Conservation (phyloP, 92 coral and sea anemone genomes). For the Micromussa lordhowensis region DNA sequence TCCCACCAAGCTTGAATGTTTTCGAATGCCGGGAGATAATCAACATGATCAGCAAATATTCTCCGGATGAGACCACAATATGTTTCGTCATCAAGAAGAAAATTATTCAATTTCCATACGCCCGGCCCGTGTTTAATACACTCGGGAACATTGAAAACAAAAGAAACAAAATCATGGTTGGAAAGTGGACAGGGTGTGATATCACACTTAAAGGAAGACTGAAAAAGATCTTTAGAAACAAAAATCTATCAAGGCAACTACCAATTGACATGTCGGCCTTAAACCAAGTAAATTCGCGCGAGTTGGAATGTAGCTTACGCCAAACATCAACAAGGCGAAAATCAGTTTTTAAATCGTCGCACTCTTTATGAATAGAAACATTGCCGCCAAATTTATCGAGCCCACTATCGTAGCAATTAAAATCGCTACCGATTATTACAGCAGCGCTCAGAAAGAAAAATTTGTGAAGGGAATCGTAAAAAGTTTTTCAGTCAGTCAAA, state of each 20-base stretch:
- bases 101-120: not conserved
- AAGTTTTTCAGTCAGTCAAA: constrained; percentile 17
- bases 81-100: not conserved
- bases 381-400: not conserved
- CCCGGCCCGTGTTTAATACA: not conserved
- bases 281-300: constrained; percentile 4
- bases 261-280: not conserved
- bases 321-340: constrained; percentile 31
- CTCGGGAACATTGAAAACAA: not conserved
- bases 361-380: not conserved
- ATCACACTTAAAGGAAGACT: not conserved
- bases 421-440: not conserved
- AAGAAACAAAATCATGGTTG: constrained; percentile 13
- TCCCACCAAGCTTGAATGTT: constrained; percentile 6
- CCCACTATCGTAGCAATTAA: not conserved
- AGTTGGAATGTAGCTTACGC: not conserved
- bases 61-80: not conserved
- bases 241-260: not conserved
- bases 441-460: not conserved
- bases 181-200: not conserved
- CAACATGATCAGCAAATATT: not conserved
- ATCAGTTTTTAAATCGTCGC: too few relatives aligned
- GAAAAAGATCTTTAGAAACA: not conserved
- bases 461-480: constrained; percentile 4
- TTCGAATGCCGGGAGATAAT: not conserved